A percentile compares a stretch with the other conserved stretches of the same genome.
Evolutionary conservation across 2,888 invertebrate species (phyloP).

Genomic region (Erebia epiphron): DNA sequence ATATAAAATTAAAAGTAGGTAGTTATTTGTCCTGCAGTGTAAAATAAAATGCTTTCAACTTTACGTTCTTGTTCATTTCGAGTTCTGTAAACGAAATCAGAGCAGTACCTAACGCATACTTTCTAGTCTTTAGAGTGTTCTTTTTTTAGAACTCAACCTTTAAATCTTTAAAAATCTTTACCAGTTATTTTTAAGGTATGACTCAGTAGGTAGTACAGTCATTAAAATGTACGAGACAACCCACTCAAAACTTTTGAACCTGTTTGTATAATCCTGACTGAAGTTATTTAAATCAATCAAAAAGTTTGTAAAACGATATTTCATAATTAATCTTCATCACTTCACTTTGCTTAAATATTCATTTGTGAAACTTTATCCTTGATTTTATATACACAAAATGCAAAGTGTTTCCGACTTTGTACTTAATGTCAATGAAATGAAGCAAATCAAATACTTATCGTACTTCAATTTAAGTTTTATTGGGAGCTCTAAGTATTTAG

Average conservation of each 20-base stretch:
- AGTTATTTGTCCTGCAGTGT: too few relatives aligned
- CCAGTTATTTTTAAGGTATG: not conserved
- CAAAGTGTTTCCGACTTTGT: slow-evolving; percentile 25
- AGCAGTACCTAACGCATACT: too few relatives aligned
- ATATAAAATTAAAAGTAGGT: too few relatives aligned
- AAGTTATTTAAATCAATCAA: slow-evolving; percentile 41
- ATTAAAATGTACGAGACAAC: slow-evolving; percentile 28
- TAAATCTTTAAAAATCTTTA: not conserved
- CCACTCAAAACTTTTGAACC: slow-evolving; percentile 21
- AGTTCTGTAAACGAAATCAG: too few relatives aligned
- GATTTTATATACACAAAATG: slow-evolving; percentile 28
- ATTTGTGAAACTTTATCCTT: slow-evolving; percentile 34
- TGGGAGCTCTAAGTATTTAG: not conserved
- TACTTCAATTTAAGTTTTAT: too few relatives aligned
- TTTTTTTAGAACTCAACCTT: too few relatives aligned
- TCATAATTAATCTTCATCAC: slow-evolving; percentile 43
- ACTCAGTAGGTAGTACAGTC: not conserved
- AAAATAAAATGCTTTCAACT: too few relatives aligned
- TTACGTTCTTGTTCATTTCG: too few relatives aligned
- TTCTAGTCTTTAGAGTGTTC: too few relatives aligned
- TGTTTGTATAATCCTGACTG: slow-evolving; percentile 20
- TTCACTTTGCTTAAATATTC: slow-evolving; percentile 33
- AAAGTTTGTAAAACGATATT: slow-evolving; percentile 38
- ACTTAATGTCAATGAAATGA: slow-evolving; percentile 20
- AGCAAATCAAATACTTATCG: not conserved